A percentile compares a stretch with the other conserved stretches of the same genome.
phyloP scores from a whole-genome alignment of 2,888 invertebrate species.

The Mythimna impura region DNA sequence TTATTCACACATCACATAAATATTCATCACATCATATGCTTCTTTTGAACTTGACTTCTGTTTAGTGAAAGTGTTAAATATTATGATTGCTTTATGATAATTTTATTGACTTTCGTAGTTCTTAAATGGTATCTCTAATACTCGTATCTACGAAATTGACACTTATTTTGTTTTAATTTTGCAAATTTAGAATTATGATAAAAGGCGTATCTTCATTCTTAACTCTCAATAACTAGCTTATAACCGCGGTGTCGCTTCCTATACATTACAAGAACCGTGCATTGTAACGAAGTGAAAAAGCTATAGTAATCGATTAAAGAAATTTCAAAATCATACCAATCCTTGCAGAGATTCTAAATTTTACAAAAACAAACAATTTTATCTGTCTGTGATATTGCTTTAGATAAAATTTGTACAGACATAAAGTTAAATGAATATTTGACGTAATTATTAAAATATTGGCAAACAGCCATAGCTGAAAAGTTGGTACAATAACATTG shows the following conservation, averaged over 20 bases:
- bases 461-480: not conserved
- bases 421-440: not conserved
- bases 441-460: not conserved
- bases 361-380: too few relatives aligned
- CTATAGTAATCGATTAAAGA: not conserved
- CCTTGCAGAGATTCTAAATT: too few relatives aligned
- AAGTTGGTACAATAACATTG: slow-evolving; percentile 5
- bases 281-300: not conserved
- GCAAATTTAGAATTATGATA: not conserved
- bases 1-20: slow-evolving; percentile 27
- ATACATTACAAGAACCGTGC: not conserved
- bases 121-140: slow-evolving; percentile 25
- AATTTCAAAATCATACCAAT: too few relatives aligned
- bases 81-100: slow-evolving; percentile 64
- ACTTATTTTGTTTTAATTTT: slow-evolving; percentile 4
- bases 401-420: too few relatives aligned
- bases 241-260: not conserved
- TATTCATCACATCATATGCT: slow-evolving; percentile 27
- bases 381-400: too few relatives aligned
- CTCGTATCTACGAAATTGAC: too few relatives aligned
- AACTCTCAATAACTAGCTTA: not conserved
- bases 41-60: slow-evolving; percentile 58
- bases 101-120: slow-evolving; percentile 66
- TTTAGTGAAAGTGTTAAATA: slow-evolving; percentile 68
- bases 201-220: not conserved